Evolutionary conservation across 2,888 invertebrate species (phyloP), one percentile per base, ranked within the genome.

Genomic region (Hypsopygia costalis): DNA sequence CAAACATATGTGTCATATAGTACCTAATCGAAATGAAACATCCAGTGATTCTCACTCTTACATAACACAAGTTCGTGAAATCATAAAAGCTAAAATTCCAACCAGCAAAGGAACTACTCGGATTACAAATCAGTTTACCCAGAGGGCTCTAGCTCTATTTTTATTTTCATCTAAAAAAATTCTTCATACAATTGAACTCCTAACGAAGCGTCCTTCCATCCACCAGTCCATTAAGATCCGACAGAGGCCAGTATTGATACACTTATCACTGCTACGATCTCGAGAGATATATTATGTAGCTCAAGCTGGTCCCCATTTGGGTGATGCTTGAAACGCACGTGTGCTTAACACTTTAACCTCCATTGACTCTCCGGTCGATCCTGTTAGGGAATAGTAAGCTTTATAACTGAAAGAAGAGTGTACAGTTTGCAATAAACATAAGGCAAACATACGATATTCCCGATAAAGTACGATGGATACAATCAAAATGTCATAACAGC

Each of bases 241-340:
- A 66, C 58, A 63, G 56, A 67, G 62, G 52, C 58, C 62, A 55
- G 62, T 62, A 73, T 67, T 68, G 69, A 69, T 69, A 68, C 68
- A 69, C 60, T 68, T 80, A 81, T 81, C 81, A 70, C 67, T 58
- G 71, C 67, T 72, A 72, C 70, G 69, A 82, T 82, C 82, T 78
- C 69, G 50, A 56, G 70, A 78, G 69, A 72, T 74, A 71, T 68
- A 69, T 69, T 67, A 62, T 65, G 61, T 66, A 59, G 60, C 63
- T 69, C 58, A 64, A 71, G 78, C 75, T 75, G 76, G 80, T 74
- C 74, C 77, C 77, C 76, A 79, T 81, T 83, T 78, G 75, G 82
- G 73, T 76, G 80, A 81, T 75, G 76, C 65, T 78, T 71, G 62
- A 71, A 75, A 77, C 81, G 73, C 85, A 86, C 85, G 85, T 86